These are phyloP conservation scores for Stegodyphus mimosarum DNA, from an alignment of 1,140 invertebrate species.

Conservation along the genomic window DNA sequence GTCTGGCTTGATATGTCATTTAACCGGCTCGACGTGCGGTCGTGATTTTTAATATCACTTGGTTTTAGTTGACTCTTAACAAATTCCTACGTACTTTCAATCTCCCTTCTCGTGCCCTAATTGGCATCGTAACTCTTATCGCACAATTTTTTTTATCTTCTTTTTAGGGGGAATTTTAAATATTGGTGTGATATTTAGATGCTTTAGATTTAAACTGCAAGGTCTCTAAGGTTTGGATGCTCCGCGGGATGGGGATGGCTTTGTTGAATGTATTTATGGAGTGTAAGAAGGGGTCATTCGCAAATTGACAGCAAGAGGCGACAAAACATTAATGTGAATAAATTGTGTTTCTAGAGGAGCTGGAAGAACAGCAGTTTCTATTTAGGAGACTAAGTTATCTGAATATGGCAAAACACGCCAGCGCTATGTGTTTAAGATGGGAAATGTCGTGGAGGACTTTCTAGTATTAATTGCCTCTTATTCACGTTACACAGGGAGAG, in stretches of 20 bases:
- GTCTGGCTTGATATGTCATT: conserved; percentile 22
- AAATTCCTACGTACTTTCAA: conserved; percentile 15
- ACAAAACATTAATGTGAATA: too few relatives aligned
- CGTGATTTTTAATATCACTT: conserved; percentile 17
- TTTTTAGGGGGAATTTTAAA: background rate
- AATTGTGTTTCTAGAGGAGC: too few relatives aligned
- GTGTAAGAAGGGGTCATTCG: background rate
- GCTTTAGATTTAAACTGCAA: background rate
- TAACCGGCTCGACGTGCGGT: background rate
- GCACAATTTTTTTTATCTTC: background rate
- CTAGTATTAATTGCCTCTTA: too few relatives aligned
- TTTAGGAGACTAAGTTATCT: too few relatives aligned
- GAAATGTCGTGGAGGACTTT: too few relatives aligned
- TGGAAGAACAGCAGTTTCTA: too few relatives aligned
- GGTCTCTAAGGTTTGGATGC: background rate
- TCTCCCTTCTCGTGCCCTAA: conserved; percentile 10
- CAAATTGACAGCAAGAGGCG: background rate
- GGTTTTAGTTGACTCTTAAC: conserved; percentile 1
- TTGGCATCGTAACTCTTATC: conserved; percentile 17
- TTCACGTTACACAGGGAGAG: too few relatives aligned
- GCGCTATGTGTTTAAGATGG: too few relatives aligned
- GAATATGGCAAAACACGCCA: too few relatives aligned
- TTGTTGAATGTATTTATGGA: background rate
- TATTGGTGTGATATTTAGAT: background rate
- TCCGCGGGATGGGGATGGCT: background rate